Base-by-base conservation (phyloP, 37 sponge, comb jelly and placozoan genomes). In the Haliclona indistincta region DNA sequence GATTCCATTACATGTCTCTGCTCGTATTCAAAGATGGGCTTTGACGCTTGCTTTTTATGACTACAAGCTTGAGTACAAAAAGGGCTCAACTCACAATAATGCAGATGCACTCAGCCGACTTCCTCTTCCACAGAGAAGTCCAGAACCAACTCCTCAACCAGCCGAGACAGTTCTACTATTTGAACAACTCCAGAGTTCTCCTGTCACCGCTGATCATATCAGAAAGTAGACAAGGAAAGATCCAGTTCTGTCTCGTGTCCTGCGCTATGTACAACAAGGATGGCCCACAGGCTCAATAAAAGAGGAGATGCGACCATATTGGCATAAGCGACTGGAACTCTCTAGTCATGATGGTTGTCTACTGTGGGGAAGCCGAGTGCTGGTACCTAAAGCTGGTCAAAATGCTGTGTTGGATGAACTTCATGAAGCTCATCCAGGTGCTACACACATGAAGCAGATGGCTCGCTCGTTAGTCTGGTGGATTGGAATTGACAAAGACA, bases 191-290 rank as follows among this genome's bases (percentile, higher is more conserved):
- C 62, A 60, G 33, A 33, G 8, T 29, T 34, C 33, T 29, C 62
- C 62, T 60, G 33, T 60, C 30, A 60, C 62, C 7, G 32, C 30
- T 60, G 33, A 29, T 33, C 29, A 60, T 29, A 60, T 60, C 33
- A 60, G 62, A 60, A 60, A 34, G 62, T 60, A 33, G n/a, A 60
- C 62, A 11, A 3, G 62, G 17, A 60, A 33, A 60, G 62, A 60
- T 13, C 62, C 62, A 60, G 62, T 60, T 10, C 33, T 60, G 62
- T 25, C 56, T 29, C 28, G 23, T 25, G 56, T 55, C 23, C 28
- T 28, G 28, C 23, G 56, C 28, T 55, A 55, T 28, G 28, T 55
- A 55, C 28, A 29, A 29, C 56, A 55, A 28, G 56, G 56, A 29
- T 55, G 56, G 56, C 4, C 56, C 23, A 2, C 56, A n/a, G n/a